These are phyloP conservation scores for Spilogale gracilis DNA, from an alignment of 2,113 vertebrate species.

Conservation along the genomic window DNA sequence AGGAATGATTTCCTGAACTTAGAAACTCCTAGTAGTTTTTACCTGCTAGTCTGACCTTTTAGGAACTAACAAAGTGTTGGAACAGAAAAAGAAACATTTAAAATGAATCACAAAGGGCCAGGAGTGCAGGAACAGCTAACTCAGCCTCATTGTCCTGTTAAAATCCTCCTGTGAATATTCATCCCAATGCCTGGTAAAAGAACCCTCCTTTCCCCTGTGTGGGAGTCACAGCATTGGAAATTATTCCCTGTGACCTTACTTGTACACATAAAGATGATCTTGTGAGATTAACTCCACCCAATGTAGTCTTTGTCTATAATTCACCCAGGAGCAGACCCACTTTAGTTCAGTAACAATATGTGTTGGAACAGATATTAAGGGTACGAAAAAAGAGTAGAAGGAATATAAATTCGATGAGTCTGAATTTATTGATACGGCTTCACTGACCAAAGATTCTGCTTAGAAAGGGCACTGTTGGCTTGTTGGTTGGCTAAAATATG, in stretches of 20 bases:
- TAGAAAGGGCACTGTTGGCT: background rate
- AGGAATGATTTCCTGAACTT: background rate
- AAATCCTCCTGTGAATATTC: background rate
- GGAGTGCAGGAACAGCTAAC: background rate
- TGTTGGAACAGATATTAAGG: background rate
- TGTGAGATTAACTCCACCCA: background rate
- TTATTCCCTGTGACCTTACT: background rate
- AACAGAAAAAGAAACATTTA: background rate
- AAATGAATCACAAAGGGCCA: background rate
- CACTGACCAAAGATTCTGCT: background rate
- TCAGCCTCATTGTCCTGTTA: background rate
- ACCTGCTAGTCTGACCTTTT: background rate
- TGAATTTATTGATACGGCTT: background rate
- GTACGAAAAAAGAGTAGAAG: background rate
- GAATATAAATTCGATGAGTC: background rate
- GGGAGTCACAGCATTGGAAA: background rate
- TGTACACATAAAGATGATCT: background rate
- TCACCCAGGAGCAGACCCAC: background rate
- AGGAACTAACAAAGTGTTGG: background rate
- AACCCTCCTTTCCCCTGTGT: background rate
- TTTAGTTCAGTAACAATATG: background rate
- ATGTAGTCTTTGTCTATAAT: background rate
- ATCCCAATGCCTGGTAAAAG: background rate
- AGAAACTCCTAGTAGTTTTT: background rate
- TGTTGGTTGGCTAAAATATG: background rate